Percentiles rank a stretch among this genome's conserved stretches.
phyloP scores from a whole-genome alignment of 1,140 invertebrate genomes.

The Schlechtendalia chinensis region DNA sequence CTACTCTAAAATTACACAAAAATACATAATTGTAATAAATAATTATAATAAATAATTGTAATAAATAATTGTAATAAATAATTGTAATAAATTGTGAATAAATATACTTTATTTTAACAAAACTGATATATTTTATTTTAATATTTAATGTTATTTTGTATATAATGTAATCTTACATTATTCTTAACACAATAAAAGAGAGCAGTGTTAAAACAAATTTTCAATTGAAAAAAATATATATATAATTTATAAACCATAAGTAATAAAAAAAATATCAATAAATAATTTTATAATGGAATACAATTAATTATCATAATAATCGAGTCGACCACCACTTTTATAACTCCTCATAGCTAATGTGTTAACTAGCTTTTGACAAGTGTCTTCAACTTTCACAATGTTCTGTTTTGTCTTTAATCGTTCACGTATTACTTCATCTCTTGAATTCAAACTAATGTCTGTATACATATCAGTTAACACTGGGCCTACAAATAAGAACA shows the following conservation, averaged over 20 bases:
- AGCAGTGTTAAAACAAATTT: background rate
- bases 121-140: too few species aligned
- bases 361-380: constrained; percentile 70
- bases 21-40: too few species aligned
- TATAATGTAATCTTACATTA: too few species aligned
- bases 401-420: constrained; percentile 64
- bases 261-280: background rate
- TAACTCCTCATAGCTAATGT: constrained; percentile 73
- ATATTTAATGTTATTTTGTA: too few species aligned
- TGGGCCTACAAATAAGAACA: constrained; percentile 58
- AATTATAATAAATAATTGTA: too few species aligned
- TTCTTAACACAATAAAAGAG: too few species aligned
- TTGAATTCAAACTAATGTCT: constrained; percentile 61
- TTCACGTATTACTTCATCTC: constrained; percentile 63
- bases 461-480: constrained; percentile 86
- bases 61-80: too few species aligned
- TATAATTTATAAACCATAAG: background rate
- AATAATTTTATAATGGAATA: background rate
- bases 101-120: too few species aligned
- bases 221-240: too few species aligned
- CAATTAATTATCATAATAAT: constrained; percentile 64
- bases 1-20: too few species aligned
- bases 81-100: too few species aligned
- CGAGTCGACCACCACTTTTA: constrained; percentile 78
- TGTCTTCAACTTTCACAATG: constrained; percentile 73